phyloP scores from a whole-genome alignment of 1,140 invertebrate species.

The Nilaparvata lugens region DNA sequence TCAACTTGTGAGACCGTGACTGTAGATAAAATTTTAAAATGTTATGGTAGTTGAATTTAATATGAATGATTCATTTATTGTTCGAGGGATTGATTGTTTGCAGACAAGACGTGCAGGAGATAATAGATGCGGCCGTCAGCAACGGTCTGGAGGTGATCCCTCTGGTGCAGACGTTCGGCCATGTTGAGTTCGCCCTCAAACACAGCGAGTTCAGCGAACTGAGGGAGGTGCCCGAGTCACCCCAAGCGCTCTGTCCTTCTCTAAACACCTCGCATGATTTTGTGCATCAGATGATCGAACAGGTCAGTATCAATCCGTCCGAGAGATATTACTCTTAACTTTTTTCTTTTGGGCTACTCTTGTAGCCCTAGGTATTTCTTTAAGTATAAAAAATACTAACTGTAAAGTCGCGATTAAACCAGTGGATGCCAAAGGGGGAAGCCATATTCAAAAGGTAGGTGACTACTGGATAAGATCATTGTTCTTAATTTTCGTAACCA shows the following conservation, averaged over 20 bases:
- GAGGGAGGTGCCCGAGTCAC: conserved; percentile 65
- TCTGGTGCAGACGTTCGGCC: conserved; percentile 91
- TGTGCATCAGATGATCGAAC: conserved; percentile 70
- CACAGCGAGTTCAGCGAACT: conserved; percentile 62
- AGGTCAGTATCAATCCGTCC: conserved; percentile 47
- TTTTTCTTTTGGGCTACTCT: not conserved
- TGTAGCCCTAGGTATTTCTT: not conserved
- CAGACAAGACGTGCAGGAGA: conserved; percentile 49
- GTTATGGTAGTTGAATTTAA: too few relatives aligned
- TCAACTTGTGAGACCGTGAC: too few relatives aligned
- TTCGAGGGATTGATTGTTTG: too few relatives aligned
- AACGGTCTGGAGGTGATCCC: conserved; percentile 80
- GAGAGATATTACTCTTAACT: not conserved
- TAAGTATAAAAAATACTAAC: too few relatives aligned
- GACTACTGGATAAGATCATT: too few relatives aligned
- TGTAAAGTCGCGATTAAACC: too few relatives aligned
- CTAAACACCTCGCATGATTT: conserved; percentile 58
- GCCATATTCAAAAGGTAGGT: too few relatives aligned
- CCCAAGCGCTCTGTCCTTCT: conserved; percentile 76
- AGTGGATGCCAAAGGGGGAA: too few relatives aligned
- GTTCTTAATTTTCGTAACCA: too few relatives aligned
- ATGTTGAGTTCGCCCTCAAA: conserved; percentile 86
- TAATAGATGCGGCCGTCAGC: conserved; percentile 52
- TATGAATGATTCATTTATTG: too few relatives aligned
- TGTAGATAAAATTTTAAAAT: too few relatives aligned